phyloP scores from a whole-genome alignment of 2,888 invertebrate genomes.

The Nesidiocoris tenuis region DNA sequence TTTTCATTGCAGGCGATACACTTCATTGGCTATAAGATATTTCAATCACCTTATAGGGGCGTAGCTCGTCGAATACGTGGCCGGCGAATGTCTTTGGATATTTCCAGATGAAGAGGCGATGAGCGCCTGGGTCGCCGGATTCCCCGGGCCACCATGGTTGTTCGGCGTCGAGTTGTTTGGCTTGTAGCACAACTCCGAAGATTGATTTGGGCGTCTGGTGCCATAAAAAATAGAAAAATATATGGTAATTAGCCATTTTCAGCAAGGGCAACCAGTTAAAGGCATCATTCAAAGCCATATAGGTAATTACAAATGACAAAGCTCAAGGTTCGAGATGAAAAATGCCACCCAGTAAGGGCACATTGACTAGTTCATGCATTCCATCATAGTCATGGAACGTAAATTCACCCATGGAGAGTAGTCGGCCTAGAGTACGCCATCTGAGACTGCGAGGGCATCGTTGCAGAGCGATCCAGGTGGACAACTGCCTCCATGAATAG shows the following conservation, averaged over 20 bases:
- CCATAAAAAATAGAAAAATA: constrained; percentile 1
- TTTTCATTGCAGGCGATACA: no score
- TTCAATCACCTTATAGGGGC: no score
- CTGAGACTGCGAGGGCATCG: constrained; percentile 53
- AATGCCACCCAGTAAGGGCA: no score
- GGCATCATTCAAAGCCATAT: no score
- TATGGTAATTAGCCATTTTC: background rate
- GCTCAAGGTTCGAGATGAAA: no score
- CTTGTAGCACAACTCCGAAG: constrained; percentile 37
- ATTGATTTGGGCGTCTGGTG: constrained; percentile 31
- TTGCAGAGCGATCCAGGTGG: constrained; percentile 51
- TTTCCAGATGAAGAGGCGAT: constrained; percentile 29
- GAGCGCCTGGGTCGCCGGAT: background rate
- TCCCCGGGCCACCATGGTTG: constrained; percentile 3
- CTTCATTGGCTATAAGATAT: no score
- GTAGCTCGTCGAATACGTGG: constrained; percentile 36
- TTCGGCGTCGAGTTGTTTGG: constrained; percentile 20
- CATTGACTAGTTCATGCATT: no score
- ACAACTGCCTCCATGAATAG: constrained; percentile 50
- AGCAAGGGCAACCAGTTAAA: no score
- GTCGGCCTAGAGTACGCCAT: constrained; percentile 52
- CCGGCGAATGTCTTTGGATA: constrained; percentile 40
- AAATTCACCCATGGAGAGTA: constrained; percentile 52
- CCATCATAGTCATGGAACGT: no score
- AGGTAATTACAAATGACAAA: no score